Evolutionary conservation across 2,797 vertebrate genomes (phyloP).

Genomic region (Acanthis flammea): DNA sequence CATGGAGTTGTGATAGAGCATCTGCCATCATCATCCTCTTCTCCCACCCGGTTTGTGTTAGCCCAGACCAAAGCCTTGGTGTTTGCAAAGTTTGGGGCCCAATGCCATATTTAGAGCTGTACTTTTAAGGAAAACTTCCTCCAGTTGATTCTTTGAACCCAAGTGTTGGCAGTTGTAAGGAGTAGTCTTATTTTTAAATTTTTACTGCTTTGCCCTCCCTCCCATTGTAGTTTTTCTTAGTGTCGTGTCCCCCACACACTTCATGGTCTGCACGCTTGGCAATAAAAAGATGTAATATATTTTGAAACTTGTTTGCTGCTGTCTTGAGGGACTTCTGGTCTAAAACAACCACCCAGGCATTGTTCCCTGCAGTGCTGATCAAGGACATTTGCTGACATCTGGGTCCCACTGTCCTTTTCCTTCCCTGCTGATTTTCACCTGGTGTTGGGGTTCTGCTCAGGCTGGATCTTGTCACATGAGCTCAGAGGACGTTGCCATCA

Average conservation of each 20-base stretch:
- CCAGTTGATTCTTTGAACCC: slow-evolving; percentile 53
- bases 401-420: not conserved
- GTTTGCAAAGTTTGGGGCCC: slow-evolving; percentile 19
- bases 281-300: slow-evolving; percentile 81
- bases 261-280: slow-evolving; percentile 73
- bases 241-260: slow-evolving; percentile 63
- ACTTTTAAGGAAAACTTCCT: slow-evolving; percentile 54
- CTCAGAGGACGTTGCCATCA: not conserved
- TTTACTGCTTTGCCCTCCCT: slow-evolving; percentile 68
- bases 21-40: not conserved
- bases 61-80: not conserved
- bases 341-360: not conserved
- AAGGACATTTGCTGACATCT: not conserved
- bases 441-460: not conserved
- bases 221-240: slow-evolving; percentile 63
- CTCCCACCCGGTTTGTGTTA: not conserved
- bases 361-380: not conserved
- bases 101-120: slow-evolving; percentile 54
- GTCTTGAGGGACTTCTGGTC: slow-evolving; percentile 46
- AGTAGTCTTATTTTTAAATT: slow-evolving; percentile 60
- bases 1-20: not conserved
- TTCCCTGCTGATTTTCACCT: not conserved
- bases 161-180: slow-evolving; percentile 70
- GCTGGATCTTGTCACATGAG: not conserved
- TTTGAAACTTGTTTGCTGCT: slow-evolving; percentile 77